phyloP scores from a whole-genome alignment of 2,888 invertebrate species.

The Beris morrisii region DNA sequence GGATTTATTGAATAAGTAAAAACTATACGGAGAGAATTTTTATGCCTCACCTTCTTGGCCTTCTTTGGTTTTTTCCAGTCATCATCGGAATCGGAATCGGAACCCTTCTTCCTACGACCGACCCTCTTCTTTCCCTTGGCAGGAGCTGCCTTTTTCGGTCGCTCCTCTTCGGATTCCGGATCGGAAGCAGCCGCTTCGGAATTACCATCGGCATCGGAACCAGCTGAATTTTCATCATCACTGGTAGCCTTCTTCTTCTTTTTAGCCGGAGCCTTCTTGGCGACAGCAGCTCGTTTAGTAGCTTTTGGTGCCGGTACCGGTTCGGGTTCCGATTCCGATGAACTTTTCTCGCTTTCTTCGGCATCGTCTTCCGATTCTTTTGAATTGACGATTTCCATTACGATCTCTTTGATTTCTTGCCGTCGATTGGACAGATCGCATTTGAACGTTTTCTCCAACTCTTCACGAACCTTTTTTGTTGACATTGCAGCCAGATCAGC shows the following conservation, averaged over 20 bases:
- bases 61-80: slow-evolving; percentile 66
- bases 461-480: slow-evolving; percentile 85
- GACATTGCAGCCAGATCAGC: slow-evolving; percentile 83
- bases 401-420: slow-evolving; percentile 83
- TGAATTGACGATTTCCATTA: slow-evolving; percentile 72
- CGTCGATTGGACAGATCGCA: slow-evolving; percentile 76
- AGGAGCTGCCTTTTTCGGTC: slow-evolving; percentile 50
- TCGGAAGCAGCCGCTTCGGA: slow-evolving; percentile 52
- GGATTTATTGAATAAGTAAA: neutral
- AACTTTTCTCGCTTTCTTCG: slow-evolving; percentile 53
- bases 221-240: slow-evolving; percentile 26
- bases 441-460: slow-evolving; percentile 79
- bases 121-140: slow-evolving; percentile 45
- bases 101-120: slow-evolving; percentile 64
- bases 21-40: too few species aligned
- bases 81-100: slow-evolving; percentile 69
- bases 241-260: slow-evolving; percentile 43
- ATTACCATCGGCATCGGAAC: slow-evolving; percentile 47
- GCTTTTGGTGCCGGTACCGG: slow-evolving; percentile 47
- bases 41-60: slow-evolving; percentile 37
- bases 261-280: slow-evolving; percentile 34
- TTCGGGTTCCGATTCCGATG: slow-evolving; percentile 53
- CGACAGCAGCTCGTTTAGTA: slow-evolving; percentile 5
- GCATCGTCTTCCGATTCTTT: slow-evolving; percentile 52
- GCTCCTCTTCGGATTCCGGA: slow-evolving; percentile 48